Evolutionary conservation across 2,113 vertebrate species (phyloP), one percentile per base, ranked within the genome.

Genomic region (Oreochromis tanganicae): DNA sequence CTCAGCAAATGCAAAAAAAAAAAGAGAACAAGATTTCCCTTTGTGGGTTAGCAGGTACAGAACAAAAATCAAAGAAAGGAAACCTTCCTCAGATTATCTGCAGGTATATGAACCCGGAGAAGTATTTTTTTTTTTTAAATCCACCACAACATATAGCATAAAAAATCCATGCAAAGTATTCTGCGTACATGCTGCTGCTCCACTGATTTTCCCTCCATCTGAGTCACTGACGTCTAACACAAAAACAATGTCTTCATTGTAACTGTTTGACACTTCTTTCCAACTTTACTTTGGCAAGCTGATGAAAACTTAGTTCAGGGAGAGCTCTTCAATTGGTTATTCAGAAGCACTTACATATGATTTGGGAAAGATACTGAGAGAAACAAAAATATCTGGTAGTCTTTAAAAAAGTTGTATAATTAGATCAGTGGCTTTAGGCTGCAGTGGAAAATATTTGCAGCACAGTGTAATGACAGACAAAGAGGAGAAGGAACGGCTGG

Each of bases 391-490:
- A 92, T 95, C 92, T 95, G 94, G 90, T 93, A 95, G 92, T 93
- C 92, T 93, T 95, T 91, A 93, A 81, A 88, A 91, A 91, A 75
- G 83, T 93, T 91, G 86, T 88, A 86, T 92, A 95, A 94, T 95
- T 94, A 94, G 85, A 93, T 91, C 81, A 88, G 88, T 75, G 92
- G 92, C 84, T 94, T 91, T 8, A 71, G 89, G 85, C 88, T 92
- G 83, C 91, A 92, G 85, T 93, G 94, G 94, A 95, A 95, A 93
- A 93, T 90, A 90, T 87, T 93, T 87, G 73, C 66, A 61, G 85
- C 80, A 48, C 82, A 90, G 87, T 66, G 89, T 92, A 92, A 91
- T 93, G 91, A 94, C 81, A 93, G 87, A 89, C 87, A 85, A 63
- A 83, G 84, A 85, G 61, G 90, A 89, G 85, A 84, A 78, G 85